Conservation (phyloP, 2,797 vertebrate genomes). For the Orestias chungarensis region DNA sequence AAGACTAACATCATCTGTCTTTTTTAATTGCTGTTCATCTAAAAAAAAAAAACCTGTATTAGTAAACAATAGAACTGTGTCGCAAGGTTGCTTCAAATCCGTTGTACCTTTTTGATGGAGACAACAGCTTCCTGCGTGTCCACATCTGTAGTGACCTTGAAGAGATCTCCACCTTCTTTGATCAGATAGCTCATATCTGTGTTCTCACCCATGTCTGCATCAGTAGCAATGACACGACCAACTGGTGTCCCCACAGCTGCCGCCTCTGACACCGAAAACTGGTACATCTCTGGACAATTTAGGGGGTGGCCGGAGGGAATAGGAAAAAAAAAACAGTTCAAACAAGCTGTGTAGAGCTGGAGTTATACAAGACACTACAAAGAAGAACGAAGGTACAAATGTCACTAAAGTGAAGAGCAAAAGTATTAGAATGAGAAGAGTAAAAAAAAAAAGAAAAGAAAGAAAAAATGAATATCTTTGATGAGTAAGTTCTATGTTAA, state of each 20-base stretch:
- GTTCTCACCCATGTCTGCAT: slow-evolving; percentile 95
- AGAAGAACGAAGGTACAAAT: slow-evolving; percentile 14
- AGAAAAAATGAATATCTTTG: not conserved
- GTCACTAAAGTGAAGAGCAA: slow-evolving; percentile 9
- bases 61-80: not conserved
- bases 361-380: slow-evolving; percentile 8
- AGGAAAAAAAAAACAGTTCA: slow-evolving; percentile 10
- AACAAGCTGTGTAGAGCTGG: slow-evolving; percentile 4
- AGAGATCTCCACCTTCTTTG: slow-evolving; percentile 87
- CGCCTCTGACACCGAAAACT: slow-evolving; percentile 91
- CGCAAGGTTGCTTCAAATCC: not conserved
- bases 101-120: slow-evolving; percentile 88
- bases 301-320: slow-evolving; percentile 6
- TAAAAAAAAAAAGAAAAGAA: not conserved
- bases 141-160: slow-evolving; percentile 90
- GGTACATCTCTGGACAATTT: slow-evolving; percentile 90
- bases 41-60: not conserved
- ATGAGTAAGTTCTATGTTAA: not conserved
- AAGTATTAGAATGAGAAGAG: slow-evolving; percentile 1
- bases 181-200: slow-evolving; percentile 96
- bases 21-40: not conserved
- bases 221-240: slow-evolving; percentile 91
- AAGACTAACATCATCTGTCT: not conserved
- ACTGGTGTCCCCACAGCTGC: slow-evolving; percentile 87
- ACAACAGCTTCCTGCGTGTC: slow-evolving; percentile 94